phyloP scores from a whole-genome alignment of 2,888 invertebrate genomes.

The Drosophila rellima region DNA sequence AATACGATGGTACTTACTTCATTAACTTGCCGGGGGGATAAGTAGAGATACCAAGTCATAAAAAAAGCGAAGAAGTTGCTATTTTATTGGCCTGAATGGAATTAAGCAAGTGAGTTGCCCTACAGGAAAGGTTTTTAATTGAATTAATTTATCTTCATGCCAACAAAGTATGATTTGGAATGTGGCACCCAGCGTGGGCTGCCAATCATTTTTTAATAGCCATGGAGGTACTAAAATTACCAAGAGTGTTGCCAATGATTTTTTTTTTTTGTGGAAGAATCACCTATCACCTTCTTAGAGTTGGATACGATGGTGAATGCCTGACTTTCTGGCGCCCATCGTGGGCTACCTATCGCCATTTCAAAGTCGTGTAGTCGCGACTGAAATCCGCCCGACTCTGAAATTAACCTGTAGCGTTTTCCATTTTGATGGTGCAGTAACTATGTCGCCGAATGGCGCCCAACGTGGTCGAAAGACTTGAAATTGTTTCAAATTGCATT shows the following conservation, averaged over 20 bases:
- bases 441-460: not conserved
- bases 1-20: conserved; percentile 22
- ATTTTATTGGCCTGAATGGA: conserved; percentile 56
- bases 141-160: not conserved
- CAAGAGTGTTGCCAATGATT: not conserved
- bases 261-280: not conserved
- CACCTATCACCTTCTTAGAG: too few species aligned
- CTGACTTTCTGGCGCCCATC: too few species aligned
- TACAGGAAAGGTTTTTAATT: not conserved
- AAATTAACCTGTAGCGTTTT: too few species aligned
- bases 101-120: conserved; percentile 49
- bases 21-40: conserved; percentile 51
- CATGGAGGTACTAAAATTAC: not conserved
- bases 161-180: too few species aligned
- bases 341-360: too few species aligned
- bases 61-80: conserved; percentile 13
- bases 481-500: not conserved
- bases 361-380: too few species aligned
- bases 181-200: not conserved
- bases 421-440: too few species aligned
- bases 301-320: too few species aligned
- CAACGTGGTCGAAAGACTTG: not conserved
- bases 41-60: conserved; percentile 40
- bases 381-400: too few species aligned
- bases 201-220: not conserved